phyloP scores from a whole-genome alignment of 1,140 invertebrate species.

The Drosophila micromelanica region DNA sequence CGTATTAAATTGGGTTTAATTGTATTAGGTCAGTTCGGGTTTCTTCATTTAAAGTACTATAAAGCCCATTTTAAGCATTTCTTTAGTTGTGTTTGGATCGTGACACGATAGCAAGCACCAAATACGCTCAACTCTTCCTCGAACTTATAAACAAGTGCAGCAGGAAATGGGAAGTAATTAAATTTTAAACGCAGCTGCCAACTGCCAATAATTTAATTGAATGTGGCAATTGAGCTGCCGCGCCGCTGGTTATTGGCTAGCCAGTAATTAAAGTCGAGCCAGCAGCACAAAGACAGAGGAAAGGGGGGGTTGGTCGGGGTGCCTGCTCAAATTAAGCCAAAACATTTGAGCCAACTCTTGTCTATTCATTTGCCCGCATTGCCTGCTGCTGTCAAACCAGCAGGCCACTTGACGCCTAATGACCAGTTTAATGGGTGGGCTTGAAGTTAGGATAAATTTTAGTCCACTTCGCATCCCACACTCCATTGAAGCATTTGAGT shows the following conservation, averaged over 20 bases:
- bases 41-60: no score
- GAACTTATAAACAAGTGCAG: conserved; percentile 1
- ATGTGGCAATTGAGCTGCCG: conserved; percentile 40
- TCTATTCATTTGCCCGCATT: conserved; percentile 38
- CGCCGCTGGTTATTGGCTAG: conserved; percentile 41
- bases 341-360: conserved; percentile 63
- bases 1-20: no score
- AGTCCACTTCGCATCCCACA: not conserved
- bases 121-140: no score
- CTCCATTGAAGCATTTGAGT: conserved; percentile 5
- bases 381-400: conserved; percentile 46
- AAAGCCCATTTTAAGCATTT: no score
- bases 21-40: no score
- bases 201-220: conserved; percentile 55
- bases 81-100: not conserved
- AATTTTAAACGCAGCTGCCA: conserved; percentile 53
- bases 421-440: conserved; percentile 74
- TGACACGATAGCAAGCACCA: not conserved
- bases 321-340: conserved; percentile 73
- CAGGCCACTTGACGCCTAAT: conserved; percentile 78
- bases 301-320: not conserved
- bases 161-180: conserved; percentile 7
- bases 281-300: conserved; percentile 26
- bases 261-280: conserved; percentile 59
- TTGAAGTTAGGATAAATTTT: conserved; percentile 10